Evolutionary conservation across 1,140 invertebrate genomes (phyloP), one percentile per base, ranked within the genome.

Genomic region (Neotoxoptera formosana): DNA sequence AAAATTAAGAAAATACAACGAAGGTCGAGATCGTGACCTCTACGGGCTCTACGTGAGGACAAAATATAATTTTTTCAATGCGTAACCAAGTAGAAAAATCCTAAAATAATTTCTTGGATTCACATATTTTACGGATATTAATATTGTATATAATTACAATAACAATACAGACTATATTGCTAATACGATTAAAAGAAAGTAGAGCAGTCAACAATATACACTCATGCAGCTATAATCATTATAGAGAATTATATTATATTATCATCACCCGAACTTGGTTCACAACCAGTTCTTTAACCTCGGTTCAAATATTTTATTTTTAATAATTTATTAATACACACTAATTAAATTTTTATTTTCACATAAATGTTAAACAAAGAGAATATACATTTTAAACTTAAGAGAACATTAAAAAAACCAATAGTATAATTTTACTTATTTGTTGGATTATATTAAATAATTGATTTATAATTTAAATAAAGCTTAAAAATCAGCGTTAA

Each of bases 1-100:
- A 51, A 92, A 92, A 92, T 48, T 48, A 81, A 92, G 60, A 83
- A 83, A 92, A 92, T 92, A 91, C 20, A 92, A 83, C 4, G 90
- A 92, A 92, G 90, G 90, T 92, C 67, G n/a, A 48, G n/a, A 92
- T 92, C 47, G 67, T 83, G 90, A 92, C 90, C 60, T 81, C 67
- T 83, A 90, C 89, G 30, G 25, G 53, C 8, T 56, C 51, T 60
- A 91, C 45, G 21, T 81, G 60, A 81, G 60, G 45, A 91, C 67
- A 48, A 91, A 91, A 91, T 91, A 48, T 14, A 34, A 41, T 60
- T 36, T 90, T 67, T 67, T 67, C 25, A 67, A 83, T 36, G 36
- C 67, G 25, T 92, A 81, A 51, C 60, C 9, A 81, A 47, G 45
- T 76, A 48, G n/a, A 48, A 81, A 81, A 91, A 81, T 81, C 25